Conservation (phyloP, 2,888 invertebrate species). For the Trachelus troglodyta region DNA sequence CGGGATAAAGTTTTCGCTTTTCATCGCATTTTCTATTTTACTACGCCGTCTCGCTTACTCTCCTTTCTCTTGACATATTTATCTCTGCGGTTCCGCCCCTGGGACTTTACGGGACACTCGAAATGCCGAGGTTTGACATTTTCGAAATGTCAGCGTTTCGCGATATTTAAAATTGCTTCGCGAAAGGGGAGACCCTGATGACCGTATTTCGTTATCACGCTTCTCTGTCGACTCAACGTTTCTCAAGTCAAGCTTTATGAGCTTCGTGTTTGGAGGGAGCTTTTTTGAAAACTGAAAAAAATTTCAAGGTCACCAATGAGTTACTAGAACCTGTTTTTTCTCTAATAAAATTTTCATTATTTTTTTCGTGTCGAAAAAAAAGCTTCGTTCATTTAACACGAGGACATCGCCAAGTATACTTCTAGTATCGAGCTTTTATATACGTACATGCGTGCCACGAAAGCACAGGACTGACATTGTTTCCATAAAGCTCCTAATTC, state of each 20-base stretch:
- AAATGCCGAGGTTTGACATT: constrained; percentile 49
- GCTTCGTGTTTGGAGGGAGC: not conserved
- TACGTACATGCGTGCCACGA: not conserved
- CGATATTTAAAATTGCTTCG: not conserved
- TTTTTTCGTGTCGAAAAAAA: not conserved
- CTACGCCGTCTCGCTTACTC: not conserved
- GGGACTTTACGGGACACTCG: constrained; percentile 18
- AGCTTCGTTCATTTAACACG: not conserved
- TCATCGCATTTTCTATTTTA: not conserved
- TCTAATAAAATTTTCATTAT: not conserved
- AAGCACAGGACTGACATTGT: not conserved
- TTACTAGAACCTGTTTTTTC: not conserved
- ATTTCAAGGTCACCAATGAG: not conserved
- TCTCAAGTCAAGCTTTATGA: not conserved
- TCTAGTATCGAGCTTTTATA: not conserved
- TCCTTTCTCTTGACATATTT: not conserved
- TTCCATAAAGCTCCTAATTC: not conserved
- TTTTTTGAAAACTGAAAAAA: not conserved
- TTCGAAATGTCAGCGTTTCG: constrained; percentile 43
- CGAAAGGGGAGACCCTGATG: not conserved
- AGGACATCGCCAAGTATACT: not conserved
- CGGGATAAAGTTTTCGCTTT: not conserved
- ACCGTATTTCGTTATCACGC: not conserved
- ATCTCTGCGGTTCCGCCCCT: too few relatives aligned
- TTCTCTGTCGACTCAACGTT: not conserved